Base-by-base conservation (phyloP, 2,797 vertebrate species). In the Kryptolebias ocellatus region DNA sequence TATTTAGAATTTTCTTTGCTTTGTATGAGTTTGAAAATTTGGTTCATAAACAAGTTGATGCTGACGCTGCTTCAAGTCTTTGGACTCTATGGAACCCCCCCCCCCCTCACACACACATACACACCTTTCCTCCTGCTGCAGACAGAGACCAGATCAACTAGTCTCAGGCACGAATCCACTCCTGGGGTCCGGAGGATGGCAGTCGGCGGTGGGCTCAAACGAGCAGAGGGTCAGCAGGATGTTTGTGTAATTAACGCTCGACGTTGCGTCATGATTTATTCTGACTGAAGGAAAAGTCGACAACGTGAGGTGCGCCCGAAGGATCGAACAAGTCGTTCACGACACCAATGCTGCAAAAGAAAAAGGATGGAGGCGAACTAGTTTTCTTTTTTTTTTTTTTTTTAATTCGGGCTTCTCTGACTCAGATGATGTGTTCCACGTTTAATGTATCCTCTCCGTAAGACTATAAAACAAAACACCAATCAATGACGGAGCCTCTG, bases 361-460 rank as follows among this genome's bases (percentile, higher is more conserved):
- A 49, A 20, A 49, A 14, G 31, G 31, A 29, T 49, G 80, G 79
- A 89, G 85, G 89, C 75, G 64, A 82, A 76, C 53, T 71, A 83
- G 82, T 88, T 88, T 86, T 80, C 68, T 76, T 70, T 59, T 87
- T 90, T 90, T 88, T 88, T 85, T 80, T 67, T 76, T 70, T 59
- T 87, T 91, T 90, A 89, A 86, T 88, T 87, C 67, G 81, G 79
- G 88, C 82, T 24, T 89, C 79, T 85, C 59, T 76, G 69, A 89
- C 81, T 86, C 82, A 77, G 67, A 74, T 55, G 75, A 88, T 78
- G 73, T 78, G 71, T 83, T 85, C 69, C 81, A 87, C 64, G 72
- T 42, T 82, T 72, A 85, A 89, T 85, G 70, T 84, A 87, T 83
- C 77, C 64, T 28, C 59, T 85, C 64, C 79, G 67, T 83, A 80